Percentiles rank a stretch among this genome's conserved stretches.
phyloP scores from a whole-genome alignment of 2,888 invertebrate genomes.

The Drosophila mayaguana region DNA sequence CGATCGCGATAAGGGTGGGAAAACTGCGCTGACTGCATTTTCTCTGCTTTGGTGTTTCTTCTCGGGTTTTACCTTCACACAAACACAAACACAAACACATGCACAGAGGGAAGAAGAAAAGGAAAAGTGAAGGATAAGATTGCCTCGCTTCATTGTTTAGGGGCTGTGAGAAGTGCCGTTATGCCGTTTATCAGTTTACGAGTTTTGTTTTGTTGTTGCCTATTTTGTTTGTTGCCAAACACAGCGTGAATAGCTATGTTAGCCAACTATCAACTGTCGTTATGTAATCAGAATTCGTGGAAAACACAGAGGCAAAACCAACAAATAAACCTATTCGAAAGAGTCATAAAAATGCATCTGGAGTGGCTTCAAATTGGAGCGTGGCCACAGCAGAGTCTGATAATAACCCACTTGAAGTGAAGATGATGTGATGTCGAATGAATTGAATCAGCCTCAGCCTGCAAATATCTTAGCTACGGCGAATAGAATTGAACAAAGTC shows the following conservation, averaged over 20 bases:
- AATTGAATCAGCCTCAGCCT: neutral
- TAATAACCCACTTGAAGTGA: neutral
- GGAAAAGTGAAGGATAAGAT: constrained; percentile 44
- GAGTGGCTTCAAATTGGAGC: constrained; percentile 6
- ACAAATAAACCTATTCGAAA: constrained; percentile 15
- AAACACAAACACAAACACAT: constrained; percentile 37
- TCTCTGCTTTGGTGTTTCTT: constrained; percentile 29
- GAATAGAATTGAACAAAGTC: no score
- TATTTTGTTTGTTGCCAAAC: constrained; percentile 14
- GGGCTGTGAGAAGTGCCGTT: constrained; percentile 61
- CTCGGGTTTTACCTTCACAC: constrained; percentile 32
- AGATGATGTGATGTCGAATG: neutral
- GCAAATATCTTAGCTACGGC: no score
- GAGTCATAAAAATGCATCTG: constrained; percentile 21
- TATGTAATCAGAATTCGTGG: constrained; percentile 43
- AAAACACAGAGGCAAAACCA: constrained; percentile 20
- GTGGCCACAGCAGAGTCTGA: neutral
- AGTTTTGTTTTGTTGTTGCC: neutral
- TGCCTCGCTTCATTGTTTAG: constrained; percentile 43
- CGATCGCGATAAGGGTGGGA: constrained; percentile 46
- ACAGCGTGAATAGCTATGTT: constrained; percentile 47
- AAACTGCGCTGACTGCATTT: neutral
- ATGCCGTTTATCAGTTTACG: constrained; percentile 51
- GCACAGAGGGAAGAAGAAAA: constrained; percentile 3
- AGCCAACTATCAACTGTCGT: constrained; percentile 15